Conservation (phyloP, 1,140 invertebrate species). For the Acyrthosiphon pisum region DNA sequence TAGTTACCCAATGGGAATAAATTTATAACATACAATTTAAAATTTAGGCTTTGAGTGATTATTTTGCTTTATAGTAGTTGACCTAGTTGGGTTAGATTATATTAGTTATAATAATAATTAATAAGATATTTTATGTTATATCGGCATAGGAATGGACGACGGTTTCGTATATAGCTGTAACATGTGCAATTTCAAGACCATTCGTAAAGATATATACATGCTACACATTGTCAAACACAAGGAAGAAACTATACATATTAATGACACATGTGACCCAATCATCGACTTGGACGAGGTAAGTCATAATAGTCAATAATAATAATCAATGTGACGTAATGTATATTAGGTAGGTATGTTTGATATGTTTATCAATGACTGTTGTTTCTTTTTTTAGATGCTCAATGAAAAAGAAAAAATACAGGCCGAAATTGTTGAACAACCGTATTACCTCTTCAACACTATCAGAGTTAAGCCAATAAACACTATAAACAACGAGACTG, state of each 20-base stretch:
- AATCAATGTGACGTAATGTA: neutral
- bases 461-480: slow-evolving; percentile 46
- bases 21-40: too few relatives aligned
- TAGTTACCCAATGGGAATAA: too few relatives aligned
- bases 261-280: neutral
- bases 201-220: slow-evolving; percentile 65
- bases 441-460: neutral
- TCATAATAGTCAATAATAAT: neutral
- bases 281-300: slow-evolving; percentile 31
- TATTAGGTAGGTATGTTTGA: neutral
- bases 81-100: neutral
- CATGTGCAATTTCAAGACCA: slow-evolving; percentile 65
- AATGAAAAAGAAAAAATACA: slow-evolving; percentile 47
- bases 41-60: too few relatives aligned
- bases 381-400: slow-evolving; percentile 17
- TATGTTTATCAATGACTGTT: neutral
- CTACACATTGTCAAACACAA: slow-evolving; percentile 66
- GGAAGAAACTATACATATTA: slow-evolving; percentile 11
- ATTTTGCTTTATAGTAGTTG: too few relatives aligned
- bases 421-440: neutral
- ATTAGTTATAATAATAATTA: neutral
- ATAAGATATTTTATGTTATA: neutral
- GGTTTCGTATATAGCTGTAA: slow-evolving; percentile 66
- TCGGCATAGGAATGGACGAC: slow-evolving; percentile 60
- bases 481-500: neutral